These are phyloP conservation scores for Cephus pulcher DNA, from an alignment of 2,888 invertebrate species.

Conservation along the genomic window DNA sequence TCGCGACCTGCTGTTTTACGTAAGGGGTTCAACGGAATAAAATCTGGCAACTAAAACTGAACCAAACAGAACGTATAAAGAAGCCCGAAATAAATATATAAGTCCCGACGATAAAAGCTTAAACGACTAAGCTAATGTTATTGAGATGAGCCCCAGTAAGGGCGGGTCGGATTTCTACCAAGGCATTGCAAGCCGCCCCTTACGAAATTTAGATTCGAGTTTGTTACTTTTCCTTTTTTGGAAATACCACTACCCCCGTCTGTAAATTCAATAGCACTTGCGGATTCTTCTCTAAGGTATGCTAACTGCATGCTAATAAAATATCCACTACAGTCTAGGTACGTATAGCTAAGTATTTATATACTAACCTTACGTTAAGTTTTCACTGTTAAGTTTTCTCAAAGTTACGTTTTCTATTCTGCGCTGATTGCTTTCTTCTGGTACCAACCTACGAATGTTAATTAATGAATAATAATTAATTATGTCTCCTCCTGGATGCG, in stretches of 20 bases:
- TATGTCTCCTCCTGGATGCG: too few relatives aligned
- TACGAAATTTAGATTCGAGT: constrained; percentile 45
- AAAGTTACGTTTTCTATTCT: too few relatives aligned
- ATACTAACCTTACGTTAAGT: too few relatives aligned
- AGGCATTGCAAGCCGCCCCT: constrained; percentile 53
- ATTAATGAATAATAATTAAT: too few relatives aligned
- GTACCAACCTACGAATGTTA: too few relatives aligned
- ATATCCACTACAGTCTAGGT: constrained; percentile 3
- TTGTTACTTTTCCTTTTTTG: constrained; percentile 25
- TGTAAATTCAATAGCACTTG: constrained; percentile 49
- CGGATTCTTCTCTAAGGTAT: constrained; percentile 38
- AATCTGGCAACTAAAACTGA: background rate
- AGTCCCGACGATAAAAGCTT: constrained; percentile 53
- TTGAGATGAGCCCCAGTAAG: constrained; percentile 56
- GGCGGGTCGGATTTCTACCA: constrained; percentile 51
- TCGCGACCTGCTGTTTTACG: background rate
- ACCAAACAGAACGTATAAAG: background rate
- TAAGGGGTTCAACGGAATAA: background rate
- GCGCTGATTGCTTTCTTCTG: too few relatives aligned
- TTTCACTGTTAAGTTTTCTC: too few relatives aligned
- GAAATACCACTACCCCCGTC: constrained; percentile 28
- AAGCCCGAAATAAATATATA: constrained; percentile 38
- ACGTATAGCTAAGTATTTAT: too few relatives aligned
- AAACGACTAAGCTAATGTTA: constrained; percentile 61
- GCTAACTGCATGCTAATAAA: constrained; percentile 48